These are phyloP conservation scores for Narcine bancroftii DNA, from an alignment of 2,113 vertebrate genomes.

Conservation along the genomic window DNA sequence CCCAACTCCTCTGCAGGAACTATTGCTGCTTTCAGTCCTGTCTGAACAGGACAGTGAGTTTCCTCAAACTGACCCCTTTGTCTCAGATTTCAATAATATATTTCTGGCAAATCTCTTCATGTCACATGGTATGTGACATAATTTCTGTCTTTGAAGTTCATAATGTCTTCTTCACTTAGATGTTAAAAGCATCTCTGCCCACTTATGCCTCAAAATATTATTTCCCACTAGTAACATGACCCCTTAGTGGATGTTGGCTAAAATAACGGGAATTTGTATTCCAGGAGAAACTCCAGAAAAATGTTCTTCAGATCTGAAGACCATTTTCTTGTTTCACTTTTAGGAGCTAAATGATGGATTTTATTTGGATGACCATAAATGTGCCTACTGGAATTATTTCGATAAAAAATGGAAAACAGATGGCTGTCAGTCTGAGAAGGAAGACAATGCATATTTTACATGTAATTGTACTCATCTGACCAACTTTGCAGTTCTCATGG, in stretches of 20 bases:
- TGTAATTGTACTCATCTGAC: neutral
- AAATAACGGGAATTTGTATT: neutral
- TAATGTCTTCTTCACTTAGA: too few relatives aligned
- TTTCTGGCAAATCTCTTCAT: too few relatives aligned
- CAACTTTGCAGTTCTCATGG: conserved; percentile 16
- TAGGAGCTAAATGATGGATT: neutral
- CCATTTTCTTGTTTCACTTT: neutral
- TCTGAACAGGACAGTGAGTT: too few relatives aligned
- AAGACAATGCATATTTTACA: neutral
- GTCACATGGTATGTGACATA: too few relatives aligned
- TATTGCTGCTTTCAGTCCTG: too few relatives aligned
- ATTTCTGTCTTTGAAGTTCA: too few relatives aligned
- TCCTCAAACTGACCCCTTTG: too few relatives aligned
- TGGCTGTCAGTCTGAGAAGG: neutral
- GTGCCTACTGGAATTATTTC: neutral
- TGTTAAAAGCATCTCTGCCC: too few relatives aligned
- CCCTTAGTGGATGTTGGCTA: neutral
- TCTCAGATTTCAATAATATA: too few relatives aligned
- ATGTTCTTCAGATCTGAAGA: neutral
- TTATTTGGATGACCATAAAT: neutral
- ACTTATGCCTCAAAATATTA: too few relatives aligned
- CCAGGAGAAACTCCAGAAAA: neutral
- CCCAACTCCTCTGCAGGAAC: too few relatives aligned
- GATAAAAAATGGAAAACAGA: neutral
- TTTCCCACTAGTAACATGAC: neutral